Conservation (phyloP, 2,888 invertebrate species). For the Coelogynopora nodosa region DNA sequence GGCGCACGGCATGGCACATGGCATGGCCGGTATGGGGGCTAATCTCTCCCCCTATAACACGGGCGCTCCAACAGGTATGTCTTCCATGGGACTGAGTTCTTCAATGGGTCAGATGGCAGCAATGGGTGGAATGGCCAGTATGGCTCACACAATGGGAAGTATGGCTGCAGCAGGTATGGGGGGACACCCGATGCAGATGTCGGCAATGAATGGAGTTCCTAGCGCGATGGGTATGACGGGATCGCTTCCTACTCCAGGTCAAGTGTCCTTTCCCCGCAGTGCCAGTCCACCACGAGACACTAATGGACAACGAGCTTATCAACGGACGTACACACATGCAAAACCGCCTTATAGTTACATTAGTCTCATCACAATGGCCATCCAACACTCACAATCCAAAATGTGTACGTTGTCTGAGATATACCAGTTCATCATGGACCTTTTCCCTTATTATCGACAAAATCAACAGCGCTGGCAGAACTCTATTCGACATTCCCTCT, state of each 20-base stretch:
- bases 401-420: slow-evolving; percentile 89
- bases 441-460: slow-evolving; percentile 91
- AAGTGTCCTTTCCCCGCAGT: not conserved
- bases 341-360: slow-evolving; percentile 83
- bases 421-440: slow-evolving; percentile 93
- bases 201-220: slow-evolving; percentile 34
- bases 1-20: slow-evolving; percentile 15
- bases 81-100: not conserved
- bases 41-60: not conserved
- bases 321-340: slow-evolving; percentile 45
- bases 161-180: not conserved
- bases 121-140: not conserved
- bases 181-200: slow-evolving; percentile 1
- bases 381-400: slow-evolving; percentile 85
- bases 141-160: slow-evolving; percentile 8
- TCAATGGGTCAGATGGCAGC: slow-evolving; percentile 25
- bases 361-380: slow-evolving; percentile 93
- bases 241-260: not conserved
- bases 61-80: not conserved
- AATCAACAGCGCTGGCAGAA: slow-evolving; percentile 98
- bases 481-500: slow-evolving; percentile 87
- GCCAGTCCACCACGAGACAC: slow-evolving; percentile 41
- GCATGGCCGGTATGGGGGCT: slow-evolving; percentile 3
- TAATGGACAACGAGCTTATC: slow-evolving; percentile 42
- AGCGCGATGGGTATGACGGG: slow-evolving; percentile 5